Evolutionary conservation across 1,140 invertebrate genomes (phyloP).

Genomic region (Notospermus geniculatus): DNA sequence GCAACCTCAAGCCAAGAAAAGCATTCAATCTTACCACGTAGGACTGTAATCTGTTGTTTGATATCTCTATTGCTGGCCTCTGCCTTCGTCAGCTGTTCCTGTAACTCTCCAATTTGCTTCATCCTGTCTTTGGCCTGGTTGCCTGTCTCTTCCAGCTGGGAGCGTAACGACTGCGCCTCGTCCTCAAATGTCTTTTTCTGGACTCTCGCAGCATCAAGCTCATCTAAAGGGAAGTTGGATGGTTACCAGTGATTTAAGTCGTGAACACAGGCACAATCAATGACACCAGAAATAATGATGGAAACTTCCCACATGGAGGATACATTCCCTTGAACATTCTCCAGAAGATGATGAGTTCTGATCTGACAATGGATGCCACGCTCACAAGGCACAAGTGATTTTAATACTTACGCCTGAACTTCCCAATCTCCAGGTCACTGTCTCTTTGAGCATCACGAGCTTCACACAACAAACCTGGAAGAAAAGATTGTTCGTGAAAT

Average conservation of each 20-base stretch:
- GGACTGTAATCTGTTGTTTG: slow-evolving; percentile 42
- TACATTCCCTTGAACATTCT: no score
- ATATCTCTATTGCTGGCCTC: slow-evolving; percentile 44
- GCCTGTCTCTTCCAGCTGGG: slow-evolving; percentile 33
- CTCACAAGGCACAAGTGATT: no score
- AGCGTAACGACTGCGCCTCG: slow-evolving; percentile 27
- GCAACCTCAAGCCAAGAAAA: no score
- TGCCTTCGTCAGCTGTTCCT: slow-evolving; percentile 45
- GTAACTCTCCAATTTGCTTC: slow-evolving; percentile 34
- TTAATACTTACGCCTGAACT: slow-evolving; percentile 41
- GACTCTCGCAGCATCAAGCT: slow-evolving; percentile 29
- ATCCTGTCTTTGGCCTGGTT: slow-evolving; percentile 30
- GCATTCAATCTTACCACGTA: slow-evolving; percentile 33
- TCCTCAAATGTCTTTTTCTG: slow-evolving; percentile 27
- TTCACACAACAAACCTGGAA: slow-evolving; percentile 40
- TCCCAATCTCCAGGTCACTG: slow-evolving; percentile 40
- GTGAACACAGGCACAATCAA: no score
- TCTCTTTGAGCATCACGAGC: slow-evolving; percentile 42
- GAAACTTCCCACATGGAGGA: no score
- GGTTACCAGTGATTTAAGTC: no score
- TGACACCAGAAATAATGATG: no score
- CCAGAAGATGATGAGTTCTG: no score
- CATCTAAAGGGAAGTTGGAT: slow-evolving; percentile 28
- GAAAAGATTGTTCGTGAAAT: slow-evolving; percentile 3
- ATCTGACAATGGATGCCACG: no score